A percentile compares a stretch with the other conserved stretches of the same genome.
Conservation (phyloP, 2,797 vertebrate species). For the Rhincodon typus region DNA sequence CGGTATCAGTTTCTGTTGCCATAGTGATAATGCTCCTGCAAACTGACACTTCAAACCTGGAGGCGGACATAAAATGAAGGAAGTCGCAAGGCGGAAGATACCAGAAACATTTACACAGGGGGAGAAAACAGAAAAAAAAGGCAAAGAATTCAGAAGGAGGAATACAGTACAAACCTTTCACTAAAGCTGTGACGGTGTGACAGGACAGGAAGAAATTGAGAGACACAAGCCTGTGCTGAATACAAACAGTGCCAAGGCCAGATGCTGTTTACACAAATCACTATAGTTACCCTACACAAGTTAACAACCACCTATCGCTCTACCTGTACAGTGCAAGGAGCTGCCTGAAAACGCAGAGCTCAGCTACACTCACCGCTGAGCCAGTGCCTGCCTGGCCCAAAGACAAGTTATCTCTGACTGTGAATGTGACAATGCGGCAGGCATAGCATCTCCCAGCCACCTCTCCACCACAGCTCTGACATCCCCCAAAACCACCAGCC, state of each 20-base stretch:
- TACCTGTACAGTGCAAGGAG: neutral
- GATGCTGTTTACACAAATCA: conserved; percentile 7
- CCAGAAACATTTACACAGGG: neutral
- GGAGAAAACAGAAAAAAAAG: too few species aligned
- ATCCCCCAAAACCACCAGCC: neutral
- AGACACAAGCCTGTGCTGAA: neutral
- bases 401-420: neutral
- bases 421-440: too few species aligned
- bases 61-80: neutral
- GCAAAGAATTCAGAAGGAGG: neutral
- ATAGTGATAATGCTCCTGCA: neutral
- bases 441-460: neutral
- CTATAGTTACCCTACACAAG: neutral
- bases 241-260: neutral
- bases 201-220: neutral
- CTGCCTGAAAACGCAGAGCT: too few species aligned
- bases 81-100: too few species aligned
- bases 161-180: neutral
- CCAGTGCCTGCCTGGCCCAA: neutral
- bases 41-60: conserved; percentile 19
- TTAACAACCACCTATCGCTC: neutral
- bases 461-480: neutral
- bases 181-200: neutral
- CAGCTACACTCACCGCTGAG: neutral
- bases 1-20: conserved; percentile 26